These are phyloP conservation scores for Scortum barcoo DNA, from an alignment of 2,113 vertebrate species.

Conservation along the genomic window DNA sequence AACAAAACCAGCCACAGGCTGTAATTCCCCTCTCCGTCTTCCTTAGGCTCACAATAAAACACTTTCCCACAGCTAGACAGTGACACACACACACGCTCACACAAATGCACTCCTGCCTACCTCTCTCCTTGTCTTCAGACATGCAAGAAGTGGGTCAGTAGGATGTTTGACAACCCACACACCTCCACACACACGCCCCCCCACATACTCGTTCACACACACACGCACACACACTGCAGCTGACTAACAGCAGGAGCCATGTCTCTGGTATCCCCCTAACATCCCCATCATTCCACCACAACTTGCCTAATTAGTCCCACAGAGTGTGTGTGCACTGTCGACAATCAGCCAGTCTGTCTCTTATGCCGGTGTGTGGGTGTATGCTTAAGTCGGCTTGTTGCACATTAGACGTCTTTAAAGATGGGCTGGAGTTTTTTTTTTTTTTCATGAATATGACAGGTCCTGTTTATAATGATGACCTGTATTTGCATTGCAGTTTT, in stretches of 20 bases:
- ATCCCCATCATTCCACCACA: slow-evolving; percentile 64
- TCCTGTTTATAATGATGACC: slow-evolving; percentile 24
- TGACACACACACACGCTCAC: background rate
- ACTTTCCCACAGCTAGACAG: slow-evolving; percentile 21
- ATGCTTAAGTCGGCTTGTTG: slow-evolving; percentile 58
- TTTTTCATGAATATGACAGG: background rate
- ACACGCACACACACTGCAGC: slow-evolving; percentile 35
- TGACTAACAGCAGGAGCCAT: slow-evolving; percentile 58
- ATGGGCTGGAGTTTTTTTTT: slow-evolving; percentile 10
- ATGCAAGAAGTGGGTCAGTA: slow-evolving; percentile 70
- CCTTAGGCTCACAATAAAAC: slow-evolving; percentile 11
- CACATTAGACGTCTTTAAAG: slow-evolving; percentile 59
- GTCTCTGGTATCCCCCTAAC: slow-evolving; percentile 52
- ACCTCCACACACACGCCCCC: background rate
- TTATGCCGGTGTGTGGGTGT: slow-evolving; percentile 45
- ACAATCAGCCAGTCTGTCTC: slow-evolving; percentile 55
- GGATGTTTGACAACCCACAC: slow-evolving; percentile 64
- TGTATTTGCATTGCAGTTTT: slow-evolving; percentile 1
- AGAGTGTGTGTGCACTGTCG: slow-evolving; percentile 52
- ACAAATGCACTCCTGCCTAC: slow-evolving; percentile 27
- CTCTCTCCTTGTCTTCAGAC: slow-evolving; percentile 37
- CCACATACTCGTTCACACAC: slow-evolving; percentile 17
- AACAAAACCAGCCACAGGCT: slow-evolving; percentile 10
- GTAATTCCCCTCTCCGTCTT: slow-evolving; percentile 18
- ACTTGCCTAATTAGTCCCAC: slow-evolving; percentile 75